Evolutionary conservation across 2,113 vertebrate genomes (phyloP).

Genomic region (Pardalotus punctatus): DNA sequence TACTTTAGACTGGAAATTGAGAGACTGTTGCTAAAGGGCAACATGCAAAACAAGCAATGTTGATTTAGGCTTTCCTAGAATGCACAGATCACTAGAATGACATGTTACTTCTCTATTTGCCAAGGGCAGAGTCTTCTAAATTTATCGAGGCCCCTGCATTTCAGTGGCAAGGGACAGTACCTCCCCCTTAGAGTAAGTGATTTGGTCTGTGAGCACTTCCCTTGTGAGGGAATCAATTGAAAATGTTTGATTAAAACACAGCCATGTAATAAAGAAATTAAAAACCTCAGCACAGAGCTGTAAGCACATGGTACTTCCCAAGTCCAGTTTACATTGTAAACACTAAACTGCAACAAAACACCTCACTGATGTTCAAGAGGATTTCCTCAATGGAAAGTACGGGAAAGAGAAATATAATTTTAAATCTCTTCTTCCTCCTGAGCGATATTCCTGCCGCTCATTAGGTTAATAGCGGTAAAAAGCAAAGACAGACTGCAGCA

Average conservation of each 20-base stretch:
- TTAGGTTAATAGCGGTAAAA: neutral
- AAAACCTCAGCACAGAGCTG: neutral
- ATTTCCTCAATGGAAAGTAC: neutral
- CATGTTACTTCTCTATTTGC: conserved; percentile 38
- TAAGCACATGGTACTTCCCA: neutral
- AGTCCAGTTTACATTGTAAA: neutral
- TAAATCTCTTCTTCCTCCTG: neutral
- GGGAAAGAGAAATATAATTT: neutral
- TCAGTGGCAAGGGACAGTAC: neutral
- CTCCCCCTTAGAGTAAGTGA: neutral
- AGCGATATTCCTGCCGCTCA: neutral
- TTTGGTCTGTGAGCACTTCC: neutral
- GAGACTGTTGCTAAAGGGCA: neutral
- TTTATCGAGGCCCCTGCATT: neutral
- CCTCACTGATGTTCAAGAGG: neutral
- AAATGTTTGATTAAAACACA: neutral
- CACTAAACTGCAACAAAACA: neutral
- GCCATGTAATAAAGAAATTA: neutral
- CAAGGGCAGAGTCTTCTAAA: conserved; percentile 49
- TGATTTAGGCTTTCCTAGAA: conserved; percentile 64
- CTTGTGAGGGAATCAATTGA: neutral
- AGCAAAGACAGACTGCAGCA: neutral
- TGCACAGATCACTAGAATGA: conserved; percentile 21
- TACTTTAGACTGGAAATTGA: neutral
- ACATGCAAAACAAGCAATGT: neutral